phyloP scores from a whole-genome alignment of 2,797 vertebrate species.

The Pantherophis vulpinus region DNA sequence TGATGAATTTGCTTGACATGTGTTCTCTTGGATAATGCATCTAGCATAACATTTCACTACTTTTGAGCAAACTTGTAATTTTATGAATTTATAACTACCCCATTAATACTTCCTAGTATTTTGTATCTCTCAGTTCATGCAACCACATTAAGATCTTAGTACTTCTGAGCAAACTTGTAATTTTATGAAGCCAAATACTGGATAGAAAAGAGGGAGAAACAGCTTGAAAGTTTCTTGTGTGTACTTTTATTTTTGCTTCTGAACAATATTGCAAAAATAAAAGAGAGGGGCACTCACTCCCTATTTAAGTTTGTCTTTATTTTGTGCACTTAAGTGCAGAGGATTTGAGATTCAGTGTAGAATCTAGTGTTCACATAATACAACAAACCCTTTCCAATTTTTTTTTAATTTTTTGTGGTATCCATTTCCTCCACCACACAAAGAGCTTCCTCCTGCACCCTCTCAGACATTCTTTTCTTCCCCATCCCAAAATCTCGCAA shows the following conservation, averaged over 20 bases:
- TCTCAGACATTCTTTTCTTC: neutral
- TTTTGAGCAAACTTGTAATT: neutral
- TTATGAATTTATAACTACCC: neutral
- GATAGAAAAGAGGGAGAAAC: neutral
- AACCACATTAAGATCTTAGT: neutral
- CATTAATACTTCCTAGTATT: too few relatives aligned
- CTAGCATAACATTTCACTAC: neutral
- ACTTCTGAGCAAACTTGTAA: neutral
- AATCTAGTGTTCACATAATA: neutral
- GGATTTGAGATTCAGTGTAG: neutral
- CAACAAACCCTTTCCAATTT: neutral
- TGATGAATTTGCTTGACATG: neutral
- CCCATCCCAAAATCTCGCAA: neutral
- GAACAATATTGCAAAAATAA: neutral
- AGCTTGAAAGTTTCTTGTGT: neutral
- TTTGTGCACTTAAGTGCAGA: neutral
- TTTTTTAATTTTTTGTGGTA: neutral
- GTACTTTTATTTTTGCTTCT: neutral
- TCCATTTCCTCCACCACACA: neutral
- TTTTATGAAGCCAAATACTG: neutral
- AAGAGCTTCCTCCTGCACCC: neutral
- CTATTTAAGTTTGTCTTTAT: neutral
- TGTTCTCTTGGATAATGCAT: neutral
- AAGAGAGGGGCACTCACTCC: neutral
- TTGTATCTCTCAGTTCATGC: neutral